phyloP scores from a whole-genome alignment of 2,797 vertebrate species.

The Pangasius krempfi region DNA sequence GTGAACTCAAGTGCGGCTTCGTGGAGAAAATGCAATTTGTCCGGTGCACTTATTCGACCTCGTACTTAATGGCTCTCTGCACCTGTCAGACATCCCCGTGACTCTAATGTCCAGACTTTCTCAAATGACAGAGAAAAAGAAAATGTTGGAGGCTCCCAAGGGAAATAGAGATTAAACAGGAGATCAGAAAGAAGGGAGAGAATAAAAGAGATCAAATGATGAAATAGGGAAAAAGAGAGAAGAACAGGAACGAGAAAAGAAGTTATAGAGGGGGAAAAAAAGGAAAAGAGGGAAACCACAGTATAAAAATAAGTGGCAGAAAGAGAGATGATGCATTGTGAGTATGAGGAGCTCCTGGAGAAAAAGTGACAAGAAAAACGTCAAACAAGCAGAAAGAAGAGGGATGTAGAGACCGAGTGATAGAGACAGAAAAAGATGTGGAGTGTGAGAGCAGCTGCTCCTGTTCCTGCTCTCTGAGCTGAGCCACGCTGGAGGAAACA shows the following conservation, averaged over 20 bases:
- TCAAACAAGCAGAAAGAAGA: not conserved
- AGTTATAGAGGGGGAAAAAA: not conserved
- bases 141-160: not conserved
- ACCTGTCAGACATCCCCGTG: not conserved
- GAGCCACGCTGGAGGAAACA: not conserved
- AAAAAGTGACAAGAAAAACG: not conserved
- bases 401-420: not conserved
- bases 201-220: not conserved
- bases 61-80: not conserved
- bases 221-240: too few species aligned
- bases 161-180: not conserved
- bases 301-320: not conserved
- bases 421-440: conserved; percentile 12
- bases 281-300: not conserved
- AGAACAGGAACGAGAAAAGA: not conserved
- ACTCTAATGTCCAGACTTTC: not conserved
- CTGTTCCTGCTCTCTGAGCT: conserved; percentile 13
- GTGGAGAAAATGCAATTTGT: conserved; percentile 16
- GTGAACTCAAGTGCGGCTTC: not conserved
- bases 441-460: not conserved
- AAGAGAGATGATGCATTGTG: not conserved
- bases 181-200: not conserved
- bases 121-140: not conserved
- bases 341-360: not conserved
- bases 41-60: not conserved